Evolutionary conservation across 2,888 invertebrate genomes (phyloP).

Genomic region (Agriopis leucophaearia): DNA sequence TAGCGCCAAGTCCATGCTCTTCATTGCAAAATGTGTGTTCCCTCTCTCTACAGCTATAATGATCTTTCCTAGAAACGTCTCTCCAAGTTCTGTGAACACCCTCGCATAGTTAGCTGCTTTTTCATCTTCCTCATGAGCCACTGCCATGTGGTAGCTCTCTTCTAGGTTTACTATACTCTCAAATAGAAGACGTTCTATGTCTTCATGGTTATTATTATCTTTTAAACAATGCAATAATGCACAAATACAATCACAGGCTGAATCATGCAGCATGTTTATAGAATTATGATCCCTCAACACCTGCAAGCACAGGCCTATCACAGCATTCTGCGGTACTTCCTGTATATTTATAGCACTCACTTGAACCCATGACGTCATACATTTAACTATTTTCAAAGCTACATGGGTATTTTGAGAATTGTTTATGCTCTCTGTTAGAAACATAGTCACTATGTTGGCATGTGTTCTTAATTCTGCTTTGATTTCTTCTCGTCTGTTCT

Average conservation of each 20-base stretch:
- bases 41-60: constrained; percentile 88
- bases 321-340: constrained; percentile 90
- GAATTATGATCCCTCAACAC: constrained; percentile 88
- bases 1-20: constrained; percentile 95
- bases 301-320: constrained; percentile 91
- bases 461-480: constrained; percentile 92
- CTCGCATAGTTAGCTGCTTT: constrained; percentile 97
- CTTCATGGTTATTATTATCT: constrained; percentile 90
- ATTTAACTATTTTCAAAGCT: constrained; percentile 91
- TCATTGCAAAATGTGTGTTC: constrained; percentile 91
- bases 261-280: constrained; percentile 91
- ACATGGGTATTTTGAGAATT: constrained; percentile 89
- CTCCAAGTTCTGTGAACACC: constrained; percentile 97
- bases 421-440: constrained; percentile 92
- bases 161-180: constrained; percentile 93
- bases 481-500: constrained; percentile 95
- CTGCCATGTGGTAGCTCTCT: constrained; percentile 95
- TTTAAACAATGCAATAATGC: constrained; percentile 94
- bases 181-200: constrained; percentile 93
- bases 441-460: constrained; percentile 91
- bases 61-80: constrained; percentile 95
- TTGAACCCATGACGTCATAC: constrained; percentile 96
- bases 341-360: constrained; percentile 93
- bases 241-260: constrained; percentile 96
- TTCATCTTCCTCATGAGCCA: constrained; percentile 97